Evolutionary conservation across 2,797 vertebrate genomes (phyloP), one percentile per base, ranked within the genome.

Genomic region (Apogon hyalosoma): DNA sequence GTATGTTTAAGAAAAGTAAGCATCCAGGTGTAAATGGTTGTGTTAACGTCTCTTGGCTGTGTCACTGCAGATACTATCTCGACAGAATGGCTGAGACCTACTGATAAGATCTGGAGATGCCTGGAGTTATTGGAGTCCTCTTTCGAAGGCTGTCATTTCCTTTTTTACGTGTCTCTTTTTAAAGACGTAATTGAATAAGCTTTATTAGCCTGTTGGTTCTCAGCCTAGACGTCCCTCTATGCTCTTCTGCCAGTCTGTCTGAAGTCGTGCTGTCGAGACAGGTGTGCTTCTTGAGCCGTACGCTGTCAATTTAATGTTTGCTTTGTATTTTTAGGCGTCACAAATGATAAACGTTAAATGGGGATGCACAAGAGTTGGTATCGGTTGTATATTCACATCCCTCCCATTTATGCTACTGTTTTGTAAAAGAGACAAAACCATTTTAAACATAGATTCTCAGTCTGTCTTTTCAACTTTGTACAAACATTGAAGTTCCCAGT

Each of bases 161-260:
- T 84, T 63, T 88, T 82, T 82, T 69, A 81, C 46, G 65, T 50
- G 66, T 83, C 63, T 70, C 58, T 1, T 15, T 79, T 88, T 86
- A 85, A 85, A 88, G 82, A 69, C 46, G 33, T 64, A 85, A 80
- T 63, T 72, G 73, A 82, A 75, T 74, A 73, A 78, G 11, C 52
- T 92, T 91, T 88, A 86, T 75, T 80, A 70, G 85, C 63, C 73
- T 70, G 55, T 84, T 85, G 78, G 65, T 79, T 75, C 73, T 54
- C 74, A 54, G 66, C 47, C 49, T 28, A 41, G 60, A 61, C 42
- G 4, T 43, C 51, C 45, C 3, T 39, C 19, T 47, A 16, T n/a
- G 48, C 31, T 46, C 21, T 11, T 2, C 21, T 42, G 42, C 57
- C 73, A 13, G 31, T 8, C 58, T 56, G 40, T 54, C 18, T 19